Evolutionary conservation across 92 coral and sea anemone species (phyloP), one percentile per base, ranked within the genome.

Genomic region (Phenganax subtilis): DNA sequence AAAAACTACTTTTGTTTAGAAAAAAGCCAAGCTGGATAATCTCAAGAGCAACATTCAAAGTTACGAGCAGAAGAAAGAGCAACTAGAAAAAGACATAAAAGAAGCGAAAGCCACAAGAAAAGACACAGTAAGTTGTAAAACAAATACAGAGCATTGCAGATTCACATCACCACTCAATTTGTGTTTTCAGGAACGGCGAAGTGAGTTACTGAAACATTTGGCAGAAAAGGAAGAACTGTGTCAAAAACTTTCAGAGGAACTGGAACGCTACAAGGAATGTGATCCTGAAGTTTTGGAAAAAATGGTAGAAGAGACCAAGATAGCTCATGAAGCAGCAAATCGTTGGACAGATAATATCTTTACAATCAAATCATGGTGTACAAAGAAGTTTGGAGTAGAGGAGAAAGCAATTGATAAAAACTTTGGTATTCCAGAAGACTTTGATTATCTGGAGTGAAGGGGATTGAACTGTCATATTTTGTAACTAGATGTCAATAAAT

Each of bases 291-390:
- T 93, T 15, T 80, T 93, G 81, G 93, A 93, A 68, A 87, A 90
- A 54, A 72, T 93, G 51, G 80, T 88, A 71, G 82, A 93, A 28
- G 97, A 91, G 73, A 90, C 93, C n/a, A 64, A 84, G 54, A 84
- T 85, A 73, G 92, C 97, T 72, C 92, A 87, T 57, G 97, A 93
- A 51, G 97, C 93, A 15, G 92, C 89, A 0, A 88, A 90, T 75
- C 91, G 97, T 80, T 93, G 97, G 97, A 93, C 97, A 58, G 97
- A 93, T 79, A 93, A 93, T 76, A 88, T 93, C 27, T 93, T 93
- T 62, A 84, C 97, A 4, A 92, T 91, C 88, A 93, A 93, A 71
- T 84, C 91, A 37, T 93, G 97, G 97, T 93, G 97, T 75, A 90
- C 85, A 53, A 89, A 88, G 64, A 93, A 91, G 74, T 93, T 93